Conservation (phyloP, 2,888 invertebrate genomes). For the Chouioia cunea region DNA sequence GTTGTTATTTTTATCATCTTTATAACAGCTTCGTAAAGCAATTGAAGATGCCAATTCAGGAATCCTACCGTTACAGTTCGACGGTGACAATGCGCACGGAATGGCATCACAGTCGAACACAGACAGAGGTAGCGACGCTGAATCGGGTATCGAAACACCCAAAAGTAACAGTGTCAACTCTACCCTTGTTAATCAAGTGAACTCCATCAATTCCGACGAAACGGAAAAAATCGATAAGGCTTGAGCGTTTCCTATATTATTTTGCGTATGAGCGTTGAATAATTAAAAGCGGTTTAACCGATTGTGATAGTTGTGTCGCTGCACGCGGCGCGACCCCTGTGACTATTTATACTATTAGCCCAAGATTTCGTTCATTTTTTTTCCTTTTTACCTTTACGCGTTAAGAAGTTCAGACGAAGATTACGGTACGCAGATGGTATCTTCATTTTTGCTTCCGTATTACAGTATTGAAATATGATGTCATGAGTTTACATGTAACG, state of each 20-base stretch:
- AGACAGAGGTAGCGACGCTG: slow-evolving; percentile 56
- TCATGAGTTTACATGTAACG: too few relatives aligned
- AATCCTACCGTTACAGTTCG: slow-evolving; percentile 68
- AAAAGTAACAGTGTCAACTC: slow-evolving; percentile 48
- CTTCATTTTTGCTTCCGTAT: not conserved
- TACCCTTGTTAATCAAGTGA: slow-evolving; percentile 47
- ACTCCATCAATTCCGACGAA: slow-evolving; percentile 52
- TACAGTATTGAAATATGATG: too few relatives aligned
- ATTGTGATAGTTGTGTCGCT: slow-evolving; percentile 65
- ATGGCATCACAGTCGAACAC: slow-evolving; percentile 58
- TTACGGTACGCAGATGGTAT: slow-evolving; percentile 23
- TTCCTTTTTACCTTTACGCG: slow-evolving; percentile 29
- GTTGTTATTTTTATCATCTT: not conserved
- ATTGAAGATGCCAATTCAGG: slow-evolving; percentile 92
- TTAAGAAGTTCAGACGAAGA: not conserved
- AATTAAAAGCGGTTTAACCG: slow-evolving; percentile 29
- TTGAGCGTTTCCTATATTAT: slow-evolving; percentile 50
- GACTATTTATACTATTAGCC: slow-evolving; percentile 42
- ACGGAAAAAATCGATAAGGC: slow-evolving; percentile 59
- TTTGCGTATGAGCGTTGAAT: not conserved
- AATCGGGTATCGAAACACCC: slow-evolving; percentile 49
- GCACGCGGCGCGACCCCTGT: slow-evolving; percentile 54
- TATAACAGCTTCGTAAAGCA: slow-evolving; percentile 80
- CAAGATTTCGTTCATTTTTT: slow-evolving; percentile 44
- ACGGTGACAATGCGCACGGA: slow-evolving; percentile 58